These are phyloP conservation scores for Caenorhabditis wallacei DNA, from an alignment of 2,888 invertebrate species.

Conservation along the genomic window DNA sequence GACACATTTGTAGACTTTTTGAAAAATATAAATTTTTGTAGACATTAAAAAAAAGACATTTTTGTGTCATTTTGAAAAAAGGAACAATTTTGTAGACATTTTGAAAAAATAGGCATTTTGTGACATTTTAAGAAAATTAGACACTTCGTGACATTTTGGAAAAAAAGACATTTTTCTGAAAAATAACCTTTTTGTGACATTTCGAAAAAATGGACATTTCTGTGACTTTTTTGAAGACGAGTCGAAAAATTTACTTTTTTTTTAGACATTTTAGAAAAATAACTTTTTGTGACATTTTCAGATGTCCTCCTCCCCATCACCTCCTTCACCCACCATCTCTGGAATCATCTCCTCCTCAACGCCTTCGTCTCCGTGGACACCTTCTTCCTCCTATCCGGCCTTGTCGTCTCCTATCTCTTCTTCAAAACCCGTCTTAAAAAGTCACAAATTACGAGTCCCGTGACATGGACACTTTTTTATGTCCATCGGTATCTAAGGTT, in stretches of 20 bases:
- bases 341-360: slow-evolving; percentile 65
- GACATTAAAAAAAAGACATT: too few relatives aligned
- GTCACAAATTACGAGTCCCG: slow-evolving; percentile 22
- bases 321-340: slow-evolving; percentile 16
- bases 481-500: slow-evolving; percentile 66
- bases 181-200: too few relatives aligned
- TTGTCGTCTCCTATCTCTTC: slow-evolving; percentile 74
- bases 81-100: not conserved
- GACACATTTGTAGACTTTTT: too few relatives aligned
- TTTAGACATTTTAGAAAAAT: too few relatives aligned
- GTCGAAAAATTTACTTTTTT: too few relatives aligned
- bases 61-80: too few relatives aligned
- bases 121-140: not conserved
- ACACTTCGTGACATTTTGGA: too few relatives aligned
- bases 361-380: slow-evolving; percentile 76
- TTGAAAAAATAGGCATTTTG: not conserved
- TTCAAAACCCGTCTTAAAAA: slow-evolving; percentile 60
- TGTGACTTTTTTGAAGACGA: not conserved
- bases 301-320: slow-evolving; percentile 41
- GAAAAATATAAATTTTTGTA: too few relatives aligned
- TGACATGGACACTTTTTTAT: slow-evolving; percentile 66
- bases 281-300: slow-evolving; percentile 18
- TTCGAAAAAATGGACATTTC: not conserved
- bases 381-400: slow-evolving; percentile 76
- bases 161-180: not conserved